A percentile compares a stretch with the other conserved stretches of the same genome.
Evolutionary conservation across 2,888 invertebrate genomes (phyloP).

Genomic region (Beris morrisii): DNA sequence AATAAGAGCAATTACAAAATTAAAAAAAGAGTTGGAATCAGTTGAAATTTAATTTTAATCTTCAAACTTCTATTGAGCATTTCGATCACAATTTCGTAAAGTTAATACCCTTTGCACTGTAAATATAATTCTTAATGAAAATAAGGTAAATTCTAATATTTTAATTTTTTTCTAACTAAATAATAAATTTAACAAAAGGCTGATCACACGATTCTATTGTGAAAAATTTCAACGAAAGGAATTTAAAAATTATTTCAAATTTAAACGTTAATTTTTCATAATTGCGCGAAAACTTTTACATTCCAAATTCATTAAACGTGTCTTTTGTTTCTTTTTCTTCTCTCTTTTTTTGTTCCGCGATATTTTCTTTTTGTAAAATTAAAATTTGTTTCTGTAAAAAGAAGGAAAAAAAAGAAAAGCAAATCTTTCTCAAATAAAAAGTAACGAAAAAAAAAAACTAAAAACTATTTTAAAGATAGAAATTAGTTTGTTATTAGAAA

Average conservation of each 20-base stretch:
- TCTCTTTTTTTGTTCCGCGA: background rate
- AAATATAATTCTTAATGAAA: no score
- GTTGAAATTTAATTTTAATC: constrained; percentile 36
- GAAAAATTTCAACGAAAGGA: no score
- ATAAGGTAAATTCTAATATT: no score
- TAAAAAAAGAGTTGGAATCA: constrained; percentile 25
- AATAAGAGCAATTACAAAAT: background rate
- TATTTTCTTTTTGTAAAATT: constrained; percentile 15
- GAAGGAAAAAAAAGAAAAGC: background rate
- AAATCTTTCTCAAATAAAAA: constrained; percentile 1
- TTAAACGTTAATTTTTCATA: no score
- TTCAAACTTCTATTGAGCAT: constrained; percentile 4
- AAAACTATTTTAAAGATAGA: constrained; percentile 5
- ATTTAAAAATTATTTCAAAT: no score
- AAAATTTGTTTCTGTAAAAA: background rate
- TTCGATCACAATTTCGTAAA: no score
- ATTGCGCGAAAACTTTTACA: no score
- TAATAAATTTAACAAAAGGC: background rate
- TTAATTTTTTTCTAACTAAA: no score
- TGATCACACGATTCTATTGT: constrained; percentile 1
- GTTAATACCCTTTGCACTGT: no score
- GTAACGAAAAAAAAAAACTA: no score
- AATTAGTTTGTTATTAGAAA: constrained; percentile 30
- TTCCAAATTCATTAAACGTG: no score
- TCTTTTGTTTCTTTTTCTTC: background rate